phyloP scores from a whole-genome alignment of 1,140 invertebrate genomes.

The Olivierus martensii region DNA sequence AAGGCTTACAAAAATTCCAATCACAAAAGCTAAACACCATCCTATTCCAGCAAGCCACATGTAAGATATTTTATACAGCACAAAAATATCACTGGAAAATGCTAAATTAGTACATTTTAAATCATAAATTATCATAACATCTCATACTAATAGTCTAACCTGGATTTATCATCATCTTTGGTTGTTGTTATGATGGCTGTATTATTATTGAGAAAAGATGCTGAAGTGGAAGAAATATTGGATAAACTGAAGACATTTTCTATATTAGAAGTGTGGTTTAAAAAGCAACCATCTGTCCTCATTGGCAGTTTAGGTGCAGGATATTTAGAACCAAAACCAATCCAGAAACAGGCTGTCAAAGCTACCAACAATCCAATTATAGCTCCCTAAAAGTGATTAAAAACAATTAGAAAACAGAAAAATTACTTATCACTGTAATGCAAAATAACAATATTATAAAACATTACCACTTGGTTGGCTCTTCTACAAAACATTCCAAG shows the following conservation, averaged over 20 bases:
- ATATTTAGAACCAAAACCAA: constrained; percentile 52
- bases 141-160: neutral
- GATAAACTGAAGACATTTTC: neutral
- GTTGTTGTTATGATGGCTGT: constrained; percentile 1
- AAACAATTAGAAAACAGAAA: constrained; percentile 8
- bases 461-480: neutral
- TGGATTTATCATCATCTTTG: neutral
- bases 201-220: neutral
- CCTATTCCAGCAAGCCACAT: constrained; percentile 68
- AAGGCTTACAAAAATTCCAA: constrained; percentile 44
- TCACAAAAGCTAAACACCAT: constrained; percentile 44
- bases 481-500: constrained; percentile 48
- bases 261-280: neutral
- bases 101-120: neutral
- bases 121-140: neutral
- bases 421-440: too few relatives aligned
- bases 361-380: constrained; percentile 47
- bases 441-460: too few relatives aligned
- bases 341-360: constrained; percentile 58
- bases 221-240: neutral
- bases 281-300: constrained; percentile 11
- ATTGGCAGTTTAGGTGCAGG: neutral
- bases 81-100: constrained; percentile 7
- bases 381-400: constrained; percentile 40
- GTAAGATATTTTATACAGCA: constrained; percentile 63